Evolutionary conservation across 2,797 vertebrate genomes (phyloP).

Genomic region (Anabas testudineus): DNA sequence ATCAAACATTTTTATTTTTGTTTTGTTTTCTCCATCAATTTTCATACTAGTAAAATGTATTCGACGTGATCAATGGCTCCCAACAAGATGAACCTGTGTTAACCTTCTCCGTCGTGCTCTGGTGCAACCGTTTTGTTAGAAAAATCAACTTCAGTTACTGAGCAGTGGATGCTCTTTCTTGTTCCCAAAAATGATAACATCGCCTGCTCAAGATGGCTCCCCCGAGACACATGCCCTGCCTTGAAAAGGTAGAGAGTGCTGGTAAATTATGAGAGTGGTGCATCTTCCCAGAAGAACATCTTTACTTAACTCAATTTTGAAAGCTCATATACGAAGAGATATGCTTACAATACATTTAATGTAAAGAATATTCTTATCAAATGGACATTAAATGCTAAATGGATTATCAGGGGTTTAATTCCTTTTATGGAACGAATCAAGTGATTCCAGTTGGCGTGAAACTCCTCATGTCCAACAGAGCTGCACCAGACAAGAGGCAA

Average conservation of each 20-base stretch:
- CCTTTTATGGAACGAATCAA: neutral
- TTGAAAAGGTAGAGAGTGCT: constrained; percentile 7
- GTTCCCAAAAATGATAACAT: constrained; percentile 21
- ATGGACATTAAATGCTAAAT: neutral
- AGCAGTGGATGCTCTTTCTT: constrained; percentile 5
- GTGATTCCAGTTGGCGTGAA: neutral
- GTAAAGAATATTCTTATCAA: neutral
- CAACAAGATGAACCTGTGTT: constrained; percentile 1
- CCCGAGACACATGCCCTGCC: constrained; percentile 20
- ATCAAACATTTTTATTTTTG: constrained; percentile 10
- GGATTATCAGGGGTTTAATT: neutral
- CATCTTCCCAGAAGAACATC: constrained; percentile 3
- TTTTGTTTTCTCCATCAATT: constrained; percentile 16
- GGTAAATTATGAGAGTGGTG: constrained; percentile 8
- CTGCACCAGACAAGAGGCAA: constrained; percentile 13
- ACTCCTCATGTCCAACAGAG: constrained; percentile 4
- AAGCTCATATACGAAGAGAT: neutral
- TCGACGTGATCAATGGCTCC: neutral
- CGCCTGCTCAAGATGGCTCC: constrained; percentile 14
- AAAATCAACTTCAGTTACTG: neutral
- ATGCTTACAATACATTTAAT: neutral
- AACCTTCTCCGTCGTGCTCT: neutral
- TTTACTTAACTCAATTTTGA: neutral
- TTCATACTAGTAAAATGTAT: constrained; percentile 3
- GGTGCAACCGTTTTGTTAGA: constrained; percentile 5